Evolutionary conservation across 1,140 invertebrate species (phyloP), one percentile per base, ranked within the genome.

Genomic region (Ooceraea biroi): DNA sequence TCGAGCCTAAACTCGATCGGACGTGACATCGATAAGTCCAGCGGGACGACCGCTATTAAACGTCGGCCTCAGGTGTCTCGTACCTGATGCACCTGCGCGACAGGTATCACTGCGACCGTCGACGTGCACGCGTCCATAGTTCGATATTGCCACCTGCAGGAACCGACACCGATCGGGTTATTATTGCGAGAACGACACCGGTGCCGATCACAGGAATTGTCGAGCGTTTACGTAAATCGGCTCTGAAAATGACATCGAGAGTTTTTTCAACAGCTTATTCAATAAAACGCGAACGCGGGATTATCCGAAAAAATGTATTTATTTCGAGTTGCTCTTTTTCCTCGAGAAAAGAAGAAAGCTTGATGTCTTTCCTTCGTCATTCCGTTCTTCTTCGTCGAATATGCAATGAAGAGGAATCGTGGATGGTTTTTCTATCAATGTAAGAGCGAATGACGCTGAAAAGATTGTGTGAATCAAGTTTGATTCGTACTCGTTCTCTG

Each of bases 51-150:
- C 36, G 36, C 46, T 48, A 36, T 78, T 55, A 78, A 68, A 68
- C 19, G 8, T 25, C 27, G 60, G 50, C 41, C 65, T 80, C 76
- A 80, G 76, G 50, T 80, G 76, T 8, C 36, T 41, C 61, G 48
- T 63, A 78, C 22, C 61, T 78, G 63, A 69, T 44, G 76, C 76
- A 78, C 76, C 76, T 80, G 76, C 76, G 41, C 65, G 76, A 5
- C 76, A 58, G 52, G n/a, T 80, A 80, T 80, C 76, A 80, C 76
- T 80, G 76, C 76, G 76, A 46, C 66, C 50, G 25, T 72, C 69
- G 69, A 74, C 22, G n/a, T 63, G 30, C 27, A 8, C 25, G 22
- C 25, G 73, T 80, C 50, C 27, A 30, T 41, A 5, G 1, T 60
- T 57, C n/a, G 50, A 80, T 71, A 80, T 80, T 25, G 52, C 52